These are phyloP conservation scores for Megalonaias nervosa DNA, from an alignment of 1,140 invertebrate genomes.

Conservation along the genomic window DNA sequence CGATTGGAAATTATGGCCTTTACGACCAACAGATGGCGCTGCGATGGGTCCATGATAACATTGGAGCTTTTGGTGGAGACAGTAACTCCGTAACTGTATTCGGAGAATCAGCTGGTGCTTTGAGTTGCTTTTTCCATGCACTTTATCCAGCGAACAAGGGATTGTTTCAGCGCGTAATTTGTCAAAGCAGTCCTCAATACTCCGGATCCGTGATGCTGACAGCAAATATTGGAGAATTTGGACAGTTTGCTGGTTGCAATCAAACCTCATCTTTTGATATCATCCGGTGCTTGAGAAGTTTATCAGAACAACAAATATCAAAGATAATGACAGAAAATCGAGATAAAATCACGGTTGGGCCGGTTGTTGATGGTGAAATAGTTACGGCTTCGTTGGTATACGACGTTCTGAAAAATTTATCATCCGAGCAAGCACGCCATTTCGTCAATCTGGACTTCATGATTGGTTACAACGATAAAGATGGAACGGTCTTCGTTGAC, in stretches of 20 bases:
- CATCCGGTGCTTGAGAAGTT: too few relatives aligned
- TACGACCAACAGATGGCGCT: slow-evolving; percentile 89
- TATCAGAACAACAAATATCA: too few relatives aligned
- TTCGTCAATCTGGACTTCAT: slow-evolving; percentile 40
- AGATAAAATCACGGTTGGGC: slow-evolving; percentile 3
- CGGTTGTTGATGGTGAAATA: slow-evolving; percentile 42
- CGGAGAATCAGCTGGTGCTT: slow-evolving; percentile 94
- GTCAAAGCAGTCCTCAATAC: slow-evolving; percentile 23
- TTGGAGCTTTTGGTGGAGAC: slow-evolving; percentile 90
- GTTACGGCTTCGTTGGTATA: slow-evolving; percentile 11
- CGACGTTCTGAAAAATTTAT: slow-evolving; percentile 14
- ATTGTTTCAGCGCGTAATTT: slow-evolving; percentile 31
- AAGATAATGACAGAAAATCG: too few relatives aligned
- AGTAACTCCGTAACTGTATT: slow-evolving; percentile 95
- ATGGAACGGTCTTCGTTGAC: slow-evolving; percentile 34
- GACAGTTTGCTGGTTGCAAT: not conserved
- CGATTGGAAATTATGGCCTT: slow-evolving; percentile 63
- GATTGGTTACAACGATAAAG: slow-evolving; percentile 34
- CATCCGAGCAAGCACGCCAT: slow-evolving; percentile 21
- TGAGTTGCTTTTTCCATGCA: slow-evolving; percentile 87
- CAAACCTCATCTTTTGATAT: too few relatives aligned
- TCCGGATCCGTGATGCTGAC: slow-evolving; percentile 12
- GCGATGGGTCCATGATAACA: slow-evolving; percentile 86
- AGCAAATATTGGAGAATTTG: not conserved
- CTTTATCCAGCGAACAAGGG: slow-evolving; percentile 8